Base-by-base conservation (phyloP, 2,113 vertebrate species). In the Catharus fuscescens region DNA sequence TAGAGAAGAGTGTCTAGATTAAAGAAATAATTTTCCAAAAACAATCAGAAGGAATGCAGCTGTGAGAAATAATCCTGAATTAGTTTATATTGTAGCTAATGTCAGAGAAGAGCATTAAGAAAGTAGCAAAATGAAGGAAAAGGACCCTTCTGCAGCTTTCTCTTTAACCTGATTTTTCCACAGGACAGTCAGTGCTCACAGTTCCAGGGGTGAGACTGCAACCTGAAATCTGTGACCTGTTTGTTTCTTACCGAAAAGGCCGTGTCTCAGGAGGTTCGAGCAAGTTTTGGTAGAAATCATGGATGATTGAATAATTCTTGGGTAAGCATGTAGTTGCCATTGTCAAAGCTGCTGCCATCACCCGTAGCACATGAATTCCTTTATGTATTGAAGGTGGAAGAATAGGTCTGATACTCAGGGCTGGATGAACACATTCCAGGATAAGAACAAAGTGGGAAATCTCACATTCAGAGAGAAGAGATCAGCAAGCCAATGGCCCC, bases 161-260 rank as follows among this genome's bases (percentile, higher is more conserved):
- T 94, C 76, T 92, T 90, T 93, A 77, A 59, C 23, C 81, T 78
- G 59, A 42, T 92, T 90, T 89, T 78, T 94, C 92, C 57, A 57
- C 95, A 99, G 99, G 97, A 6, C 97, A 98, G 88, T 99, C 99
- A 67, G 96, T 99, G 95, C 98, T 99, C 88, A 98, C 98, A 67
- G 98, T 99, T 82, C 98, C 99, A 12, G 98, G 98, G 42, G 96
- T 99, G 74, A 96, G 91, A 66, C 95, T 99, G 86, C 98, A 99
- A 94, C 97, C 98, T 26, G 99, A 99, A 97, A 97, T 97, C 77
- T 98, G 98, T 95, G 98, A 99, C 93, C 96, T 98, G 54, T 98
- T 98, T 70, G 97, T 97, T 91, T 98, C 98, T 5, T 97, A 98
- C 40, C 44, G 5, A 71, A 98, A 95, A 90, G 61, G 96, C 87